Evolutionary conservation across 2,797 vertebrate genomes (phyloP).

Genomic region (Podarcis lilfordi): DNA sequence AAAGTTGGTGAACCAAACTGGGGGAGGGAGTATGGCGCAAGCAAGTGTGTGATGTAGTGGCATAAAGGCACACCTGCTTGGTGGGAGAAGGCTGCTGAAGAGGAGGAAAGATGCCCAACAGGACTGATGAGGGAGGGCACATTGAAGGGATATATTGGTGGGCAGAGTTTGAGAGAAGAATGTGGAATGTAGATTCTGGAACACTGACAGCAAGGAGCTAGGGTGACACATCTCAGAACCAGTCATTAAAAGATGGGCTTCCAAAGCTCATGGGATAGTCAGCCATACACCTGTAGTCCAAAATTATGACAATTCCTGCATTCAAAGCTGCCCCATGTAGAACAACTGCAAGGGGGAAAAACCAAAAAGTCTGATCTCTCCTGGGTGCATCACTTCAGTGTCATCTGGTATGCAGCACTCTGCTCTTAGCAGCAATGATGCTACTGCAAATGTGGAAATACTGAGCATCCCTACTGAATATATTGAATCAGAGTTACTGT

Average conservation of each 20-base stretch:
- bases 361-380: background rate
- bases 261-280: no score
- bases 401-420: background rate
- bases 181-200: background rate
- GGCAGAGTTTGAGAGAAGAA: background rate
- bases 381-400: background rate
- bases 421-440: background rate
- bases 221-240: background rate
- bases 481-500: background rate
- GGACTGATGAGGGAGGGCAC: background rate
- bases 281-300: no score
- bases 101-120: background rate
- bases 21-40: background rate
- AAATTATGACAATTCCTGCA: background rate
- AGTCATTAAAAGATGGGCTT: background rate
- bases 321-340: background rate
- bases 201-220: background rate
- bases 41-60: background rate
- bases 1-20: background rate
- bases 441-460: background rate
- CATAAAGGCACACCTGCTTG: background rate
- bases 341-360: background rate
- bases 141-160: no score
- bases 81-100: background rate
- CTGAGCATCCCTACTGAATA: background rate